Evolutionary conservation across 2,888 invertebrate species (phyloP), one percentile per base, ranked within the genome.

Genomic region (Pyralis farinalis): DNA sequence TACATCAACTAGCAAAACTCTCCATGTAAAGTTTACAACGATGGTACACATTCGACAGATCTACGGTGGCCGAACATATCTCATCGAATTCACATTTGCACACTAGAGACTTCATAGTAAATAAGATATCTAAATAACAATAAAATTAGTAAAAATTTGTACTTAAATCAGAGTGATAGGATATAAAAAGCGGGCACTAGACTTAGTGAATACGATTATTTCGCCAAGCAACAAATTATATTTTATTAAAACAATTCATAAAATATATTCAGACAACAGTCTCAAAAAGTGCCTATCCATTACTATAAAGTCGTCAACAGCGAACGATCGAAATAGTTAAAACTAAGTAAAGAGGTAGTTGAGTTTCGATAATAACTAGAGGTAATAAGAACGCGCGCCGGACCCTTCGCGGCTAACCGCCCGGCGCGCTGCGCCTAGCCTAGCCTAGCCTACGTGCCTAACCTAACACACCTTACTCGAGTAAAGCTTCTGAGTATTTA

Each of bases 401-500:
- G 86, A 85, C 85, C 86, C 86, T 85, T 76, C 80, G 83, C 85
- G 77, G 78, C 57, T 55, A 49, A 48, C 78, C 81, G 81, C 78
- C 81, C 82, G 81, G 69, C 77, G 74, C 80, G 72, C 72, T 62
- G 50, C 49, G 48, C 56, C 65, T 73, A 77, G 42, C 47, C 67
- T 80, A 81, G 51, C 57, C 71, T 82, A 83, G 43, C 45, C 66
- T 77, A 75, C 45, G 51, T 48, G 50, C 70, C 68, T 82, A 83
- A 42, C 47, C 72, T 80, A 84, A 49, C 59, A 80, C 77, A 84
- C 86, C 86, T 86, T 85, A 87, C 86, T 76, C 83, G 70, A 85
- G 86, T 87, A 86, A 87, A 88, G 87, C 87, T 87, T 87, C 80
- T 88, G 87, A 88, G 87, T 88, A 88, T 88, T 88, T 61, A 75